A percentile compares a stretch with the other conserved stretches of the same genome.
phyloP scores from a whole-genome alignment of 2,888 invertebrate genomes.

The Epirrhoe tristata region DNA sequence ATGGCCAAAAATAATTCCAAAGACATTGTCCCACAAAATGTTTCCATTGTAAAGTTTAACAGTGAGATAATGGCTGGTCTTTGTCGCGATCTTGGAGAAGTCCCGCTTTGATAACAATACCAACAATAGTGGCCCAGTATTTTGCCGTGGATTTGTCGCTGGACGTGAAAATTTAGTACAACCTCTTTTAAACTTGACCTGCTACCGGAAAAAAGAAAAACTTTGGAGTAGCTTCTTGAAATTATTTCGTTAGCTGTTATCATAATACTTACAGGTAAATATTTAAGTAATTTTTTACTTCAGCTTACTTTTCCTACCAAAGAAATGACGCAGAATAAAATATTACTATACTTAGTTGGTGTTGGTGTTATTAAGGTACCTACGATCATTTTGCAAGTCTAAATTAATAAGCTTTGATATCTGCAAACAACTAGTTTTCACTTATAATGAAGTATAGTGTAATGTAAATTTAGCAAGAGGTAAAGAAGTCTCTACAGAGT shows the following conservation, averaged over 20 bases:
- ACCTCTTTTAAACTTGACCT: conserved; percentile 78
- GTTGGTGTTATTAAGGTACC: too few species aligned
- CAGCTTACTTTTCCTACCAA: too few species aligned
- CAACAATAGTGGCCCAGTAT: conserved; percentile 66
- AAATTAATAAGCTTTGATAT: too few species aligned
- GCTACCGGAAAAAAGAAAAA: conserved; percentile 50
- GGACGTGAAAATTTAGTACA: conserved; percentile 73
- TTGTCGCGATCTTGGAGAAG: conserved; percentile 44
- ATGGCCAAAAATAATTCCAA: conserved; percentile 31
- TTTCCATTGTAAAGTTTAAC: conserved; percentile 38
- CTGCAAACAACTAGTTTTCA: too few species aligned
- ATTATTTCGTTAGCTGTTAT: background rate
- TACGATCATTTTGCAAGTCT: too few species aligned
- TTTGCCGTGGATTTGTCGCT: conserved; percentile 68
- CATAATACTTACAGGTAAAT: too few species aligned
- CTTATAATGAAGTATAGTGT: too few species aligned
- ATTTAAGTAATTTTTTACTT: too few species aligned
- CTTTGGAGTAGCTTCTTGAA: conserved; percentile 45
- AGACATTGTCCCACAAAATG: conserved; percentile 34
- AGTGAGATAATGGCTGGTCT: conserved; percentile 39
- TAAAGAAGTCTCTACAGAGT: conserved; percentile 38
- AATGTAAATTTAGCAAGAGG: too few species aligned
- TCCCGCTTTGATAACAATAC: conserved; percentile 60
- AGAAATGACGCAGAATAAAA: too few species aligned
- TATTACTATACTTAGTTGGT: too few species aligned